Base-by-base conservation (phyloP, 2,797 vertebrate genomes). In the Sparidentex hasta region DNA sequence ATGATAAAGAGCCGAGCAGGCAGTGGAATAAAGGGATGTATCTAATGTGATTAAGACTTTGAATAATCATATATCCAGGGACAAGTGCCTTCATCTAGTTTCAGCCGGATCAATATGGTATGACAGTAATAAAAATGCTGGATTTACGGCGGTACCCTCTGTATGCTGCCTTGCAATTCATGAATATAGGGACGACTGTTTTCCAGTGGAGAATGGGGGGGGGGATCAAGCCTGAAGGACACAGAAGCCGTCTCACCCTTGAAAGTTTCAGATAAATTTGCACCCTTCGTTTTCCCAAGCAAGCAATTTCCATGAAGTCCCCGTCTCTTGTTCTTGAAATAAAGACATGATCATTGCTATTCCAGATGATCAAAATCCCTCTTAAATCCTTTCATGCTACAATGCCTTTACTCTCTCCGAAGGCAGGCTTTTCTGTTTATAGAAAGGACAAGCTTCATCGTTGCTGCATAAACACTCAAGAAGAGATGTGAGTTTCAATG, bases 281-380 rank as follows among this genome's bases (percentile, higher is more conserved):
- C 67, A 51, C 25, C 29, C 69, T 81, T 65, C 41, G 68, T 85
- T 88, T 87, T 74, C 71, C 58, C 27, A 81, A 68, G 64, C 50
- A 79, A 88, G 80, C 85, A 65, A 83, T 86, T 87, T 80, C 78
- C 82, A 83, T 79, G 88, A 87, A 92, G 74, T 67, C 66, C 48
- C 23, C 21, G 64, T 73, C 70, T 85, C 79, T 86, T 87, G 87
- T 85, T 83, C 86, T 74, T 81, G 70, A 82, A 89, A 91, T 83
- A 82, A 75, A 83, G 65, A 76, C 83, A 77, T 74, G 82, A 90
- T 93, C 78, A 55, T 71, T 87, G 67, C 78, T 58, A 72, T 87
- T 82, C 75, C 68, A 90, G 65, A 90, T 88, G 74, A 92, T 92
- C 82, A 90, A 71, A 90, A 89, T 89, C 82, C 79, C 61, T 70